Percentiles rank a stretch among this genome's conserved stretches.
Evolutionary conservation across 2,888 invertebrate genomes (phyloP).

Genomic region (Acrocyrtus sp.): DNA sequence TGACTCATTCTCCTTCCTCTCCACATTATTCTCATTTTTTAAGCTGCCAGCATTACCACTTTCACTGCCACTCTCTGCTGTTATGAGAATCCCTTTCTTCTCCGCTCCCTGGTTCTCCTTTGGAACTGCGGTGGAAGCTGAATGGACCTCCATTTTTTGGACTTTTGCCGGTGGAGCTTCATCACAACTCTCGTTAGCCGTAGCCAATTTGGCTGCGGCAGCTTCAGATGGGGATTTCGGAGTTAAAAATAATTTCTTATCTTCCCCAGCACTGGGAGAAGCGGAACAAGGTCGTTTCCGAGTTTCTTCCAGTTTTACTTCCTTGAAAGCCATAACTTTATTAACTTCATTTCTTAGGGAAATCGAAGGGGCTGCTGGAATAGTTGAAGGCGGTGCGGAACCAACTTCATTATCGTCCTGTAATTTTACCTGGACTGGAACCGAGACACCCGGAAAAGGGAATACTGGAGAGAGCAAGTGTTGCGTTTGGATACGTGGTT

Average conservation of each 20-base stretch:
- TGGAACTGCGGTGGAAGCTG: too few relatives aligned
- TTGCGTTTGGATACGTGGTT: too few relatives aligned
- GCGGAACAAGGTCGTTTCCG: slow-evolving; percentile 23
- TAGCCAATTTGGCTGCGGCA: background rate
- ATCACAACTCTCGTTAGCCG: slow-evolving; percentile 18
- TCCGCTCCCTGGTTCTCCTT: too few relatives aligned
- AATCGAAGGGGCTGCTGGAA: slow-evolving; percentile 10
- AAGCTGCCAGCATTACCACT: background rate
- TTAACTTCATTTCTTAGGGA: slow-evolving; percentile 30
- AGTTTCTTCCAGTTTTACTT: slow-evolving; percentile 16
- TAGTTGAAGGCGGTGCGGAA: slow-evolving; percentile 3
- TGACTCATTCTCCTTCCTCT: slow-evolving; percentile 34
- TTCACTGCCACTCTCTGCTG: background rate
- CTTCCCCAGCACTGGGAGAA: too few relatives aligned
- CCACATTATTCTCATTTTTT: background rate
- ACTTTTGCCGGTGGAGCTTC: slow-evolving; percentile 39
- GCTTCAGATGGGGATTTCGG: background rate
- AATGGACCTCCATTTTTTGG: slow-evolving; percentile 40
- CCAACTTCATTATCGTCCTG: slow-evolving; percentile 32
- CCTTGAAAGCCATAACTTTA: slow-evolving; percentile 21
- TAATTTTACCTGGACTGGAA: slow-evolving; percentile 56
- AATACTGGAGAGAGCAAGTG: slow-evolving; percentile 43
- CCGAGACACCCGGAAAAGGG: slow-evolving; percentile 56
- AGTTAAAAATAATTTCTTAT: background rate
- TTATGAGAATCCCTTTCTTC: too few relatives aligned